These are phyloP conservation scores for Phenganax marumi DNA, from an alignment of 92 coral and sea anemone genomes.

Conservation along the genomic window DNA sequence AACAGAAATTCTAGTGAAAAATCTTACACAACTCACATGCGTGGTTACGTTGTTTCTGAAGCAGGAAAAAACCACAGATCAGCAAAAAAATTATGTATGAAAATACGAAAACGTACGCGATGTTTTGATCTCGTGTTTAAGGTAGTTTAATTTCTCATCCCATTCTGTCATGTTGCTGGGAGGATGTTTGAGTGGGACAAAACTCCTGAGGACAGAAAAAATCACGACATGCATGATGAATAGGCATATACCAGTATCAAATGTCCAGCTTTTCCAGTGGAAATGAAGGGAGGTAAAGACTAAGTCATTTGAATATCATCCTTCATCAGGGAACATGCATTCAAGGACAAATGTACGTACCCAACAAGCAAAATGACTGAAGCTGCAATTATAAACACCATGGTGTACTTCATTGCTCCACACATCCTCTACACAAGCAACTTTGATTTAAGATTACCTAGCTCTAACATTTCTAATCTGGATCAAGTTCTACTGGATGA, in stretches of 20 bases:
- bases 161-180: slow-evolving; percentile 81
- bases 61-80: too few species aligned
- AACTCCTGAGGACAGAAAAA: slow-evolving; percentile 61
- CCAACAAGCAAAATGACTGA: slow-evolving; percentile 63
- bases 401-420: slow-evolving; percentile 77
- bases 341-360: slow-evolving; percentile 51
- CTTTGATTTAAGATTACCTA: too few species aligned
- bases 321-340: background rate
- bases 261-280: too few species aligned
- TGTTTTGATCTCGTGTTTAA: slow-evolving; percentile 77
- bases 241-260: background rate
- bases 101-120: slow-evolving; percentile 60
- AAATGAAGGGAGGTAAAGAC: background rate
- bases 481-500: too few species aligned
- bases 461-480: too few species aligned
- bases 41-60: background rate
- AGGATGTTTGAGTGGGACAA: slow-evolving; percentile 87
- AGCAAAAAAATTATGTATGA: background rate
- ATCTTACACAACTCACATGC: background rate
- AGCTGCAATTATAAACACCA: slow-evolving; percentile 85
- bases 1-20: background rate
- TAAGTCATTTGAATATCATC: background rate
- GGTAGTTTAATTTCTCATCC: slow-evolving; percentile 74
- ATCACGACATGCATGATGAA: background rate
- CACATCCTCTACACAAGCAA: slow-evolving; percentile 68